These are phyloP conservation scores for Hydrozoanthus tunicans DNA, from an alignment of 64 coral and sea anemone genomes.

Conservation along the genomic window DNA sequence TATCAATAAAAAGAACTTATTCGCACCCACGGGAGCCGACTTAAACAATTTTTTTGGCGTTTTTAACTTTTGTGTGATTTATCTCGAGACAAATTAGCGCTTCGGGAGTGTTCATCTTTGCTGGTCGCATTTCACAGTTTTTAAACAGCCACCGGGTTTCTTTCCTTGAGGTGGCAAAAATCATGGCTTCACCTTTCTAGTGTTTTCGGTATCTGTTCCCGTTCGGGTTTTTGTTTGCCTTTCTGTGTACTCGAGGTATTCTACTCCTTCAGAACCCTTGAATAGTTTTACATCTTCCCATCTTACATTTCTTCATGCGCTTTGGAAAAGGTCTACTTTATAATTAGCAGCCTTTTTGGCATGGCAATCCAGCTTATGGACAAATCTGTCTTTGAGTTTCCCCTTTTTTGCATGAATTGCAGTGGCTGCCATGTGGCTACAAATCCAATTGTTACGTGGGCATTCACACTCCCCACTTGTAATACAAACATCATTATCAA, in stretches of 20 bases:
- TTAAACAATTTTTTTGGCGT: conserved; percentile 64
- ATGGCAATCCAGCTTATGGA: too few relatives aligned
- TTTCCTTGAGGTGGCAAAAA: background rate
- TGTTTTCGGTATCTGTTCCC: background rate
- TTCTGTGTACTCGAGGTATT: conserved; percentile 13
- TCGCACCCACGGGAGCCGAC: conserved; percentile 48
- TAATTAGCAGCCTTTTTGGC: too few relatives aligned
- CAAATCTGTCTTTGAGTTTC: too few relatives aligned
- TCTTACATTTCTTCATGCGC: background rate
- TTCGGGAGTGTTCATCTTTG: conserved; percentile 11
- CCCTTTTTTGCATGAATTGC: too few relatives aligned
- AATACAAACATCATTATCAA: too few relatives aligned
- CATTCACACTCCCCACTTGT: too few relatives aligned
- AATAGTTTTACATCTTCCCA: background rate
- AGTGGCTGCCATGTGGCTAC: too few relatives aligned
- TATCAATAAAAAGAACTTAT: conserved; percentile 56
- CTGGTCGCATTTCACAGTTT: conserved; percentile 26
- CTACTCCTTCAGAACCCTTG: background rate
- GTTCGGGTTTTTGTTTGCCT: background rate
- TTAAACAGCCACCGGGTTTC: conserved; percentile 42
- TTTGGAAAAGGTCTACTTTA: too few relatives aligned
- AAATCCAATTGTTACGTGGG: too few relatives aligned
- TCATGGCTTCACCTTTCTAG: conserved; percentile 26
- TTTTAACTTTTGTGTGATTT: conserved; percentile 7
- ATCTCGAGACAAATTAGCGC: conserved; percentile 18